These are phyloP conservation scores for Argentina silus DNA, from an alignment of 2,797 vertebrate species.

Conservation along the genomic window DNA sequence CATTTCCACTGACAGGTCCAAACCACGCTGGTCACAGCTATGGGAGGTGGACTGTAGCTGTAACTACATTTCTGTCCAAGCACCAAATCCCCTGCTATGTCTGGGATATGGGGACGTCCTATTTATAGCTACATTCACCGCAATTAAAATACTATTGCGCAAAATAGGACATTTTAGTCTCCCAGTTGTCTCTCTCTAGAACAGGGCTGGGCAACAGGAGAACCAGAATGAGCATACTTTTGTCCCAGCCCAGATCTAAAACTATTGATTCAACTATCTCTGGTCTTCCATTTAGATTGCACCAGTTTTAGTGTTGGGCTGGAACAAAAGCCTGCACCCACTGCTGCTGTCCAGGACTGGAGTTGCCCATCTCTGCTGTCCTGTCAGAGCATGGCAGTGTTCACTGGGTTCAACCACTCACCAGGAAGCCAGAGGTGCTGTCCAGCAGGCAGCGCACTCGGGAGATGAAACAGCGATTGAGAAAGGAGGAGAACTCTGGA, in stretches of 20 bases:
- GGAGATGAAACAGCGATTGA: slow-evolving; percentile 93
- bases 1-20: slow-evolving; percentile 61
- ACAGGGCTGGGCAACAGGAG: no score
- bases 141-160: slow-evolving; percentile 40
- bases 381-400: no score
- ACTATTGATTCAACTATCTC: not conserved
- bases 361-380: no score
- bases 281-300: not conserved
- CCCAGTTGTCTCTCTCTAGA: not conserved
- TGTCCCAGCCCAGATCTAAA: no score
- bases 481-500: slow-evolving; percentile 88
- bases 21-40: slow-evolving; percentile 58
- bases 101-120: slow-evolving; percentile 20
- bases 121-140: slow-evolving; percentile 47
- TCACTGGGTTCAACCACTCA: slow-evolving; percentile 68
- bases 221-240: no score
- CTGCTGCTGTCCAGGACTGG: slow-evolving; percentile 10
- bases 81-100: slow-evolving; percentile 41
- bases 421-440: slow-evolving; percentile 96
- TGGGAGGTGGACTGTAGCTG: slow-evolving; percentile 32
- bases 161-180: slow-evolving; percentile 24
- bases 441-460: slow-evolving; percentile 94
- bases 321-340: no score
- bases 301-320: not conserved
- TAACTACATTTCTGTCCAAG: slow-evolving; percentile 31